phyloP scores from a whole-genome alignment of 1,140 invertebrate species.

The Saccostrea glomerata region DNA sequence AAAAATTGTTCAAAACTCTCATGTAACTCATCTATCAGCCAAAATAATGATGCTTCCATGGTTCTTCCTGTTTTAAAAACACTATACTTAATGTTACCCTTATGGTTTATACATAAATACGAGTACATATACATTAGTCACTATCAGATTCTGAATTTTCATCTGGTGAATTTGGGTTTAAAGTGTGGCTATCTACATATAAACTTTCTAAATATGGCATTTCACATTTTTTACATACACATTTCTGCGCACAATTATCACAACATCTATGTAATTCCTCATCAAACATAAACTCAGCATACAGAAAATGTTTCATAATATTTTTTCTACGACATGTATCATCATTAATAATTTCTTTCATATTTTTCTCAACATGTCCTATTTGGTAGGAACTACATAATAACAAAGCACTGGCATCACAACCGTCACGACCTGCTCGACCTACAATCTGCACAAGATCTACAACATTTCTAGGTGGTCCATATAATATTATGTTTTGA shows the following conservation, averaged over 20 bases:
- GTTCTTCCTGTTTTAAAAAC: background rate
- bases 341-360: constrained; percentile 6
- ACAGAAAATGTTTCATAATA: constrained; percentile 34
- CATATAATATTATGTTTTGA: background rate
- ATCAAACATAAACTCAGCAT: background rate
- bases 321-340: constrained; percentile 11
- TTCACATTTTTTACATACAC: constrained; percentile 30
- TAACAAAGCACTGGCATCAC: no score
- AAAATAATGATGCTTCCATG: background rate
- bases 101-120: no score
- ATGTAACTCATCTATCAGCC: background rate
- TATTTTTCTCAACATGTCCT: background rate
- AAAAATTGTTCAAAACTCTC: background rate
- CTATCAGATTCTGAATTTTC: no score
- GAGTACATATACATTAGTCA: no score
- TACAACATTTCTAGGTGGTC: no score
- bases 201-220: no score
- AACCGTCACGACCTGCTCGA: constrained; percentile 13
- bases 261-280: constrained; percentile 41
- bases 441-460: no score
- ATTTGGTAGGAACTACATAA: constrained; percentile 26
- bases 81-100: background rate
- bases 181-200: no score
- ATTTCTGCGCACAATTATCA: constrained; percentile 41
- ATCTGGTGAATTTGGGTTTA: no score